These are phyloP conservation scores for Lepidochrysops patricia DNA, from an alignment of 2,888 invertebrate species.

Conservation along the genomic window DNA sequence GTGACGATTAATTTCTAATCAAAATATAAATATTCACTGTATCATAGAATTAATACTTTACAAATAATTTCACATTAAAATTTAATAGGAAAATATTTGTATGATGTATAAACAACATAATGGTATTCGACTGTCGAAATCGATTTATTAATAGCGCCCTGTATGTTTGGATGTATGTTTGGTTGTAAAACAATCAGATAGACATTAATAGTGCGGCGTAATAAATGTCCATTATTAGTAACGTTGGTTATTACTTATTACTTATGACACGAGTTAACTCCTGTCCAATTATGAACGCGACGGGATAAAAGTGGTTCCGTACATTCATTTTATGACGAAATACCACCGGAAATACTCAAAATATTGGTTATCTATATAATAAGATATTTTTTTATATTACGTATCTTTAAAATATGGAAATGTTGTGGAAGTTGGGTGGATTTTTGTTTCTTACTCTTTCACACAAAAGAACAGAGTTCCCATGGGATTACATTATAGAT, in stretches of 20 bases:
- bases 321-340: too few relatives aligned
- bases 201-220: not conserved
- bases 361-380: too few relatives aligned
- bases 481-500: too few relatives aligned
- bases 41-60: not conserved
- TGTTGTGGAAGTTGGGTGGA: too few relatives aligned
- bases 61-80: not conserved
- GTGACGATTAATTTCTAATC: too few relatives aligned
- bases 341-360: too few relatives aligned
- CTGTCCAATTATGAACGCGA: not conserved
- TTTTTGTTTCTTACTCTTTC: too few relatives aligned
- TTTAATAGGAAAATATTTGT: not conserved
- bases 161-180: not conserved
- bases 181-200: not conserved
- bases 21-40: not conserved
- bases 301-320: not conserved
- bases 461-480: too few relatives aligned
- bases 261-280: not conserved
- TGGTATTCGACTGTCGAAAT: not conserved
- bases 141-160: not conserved
- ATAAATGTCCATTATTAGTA: slow-evolving; percentile 5
- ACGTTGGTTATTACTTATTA: not conserved
- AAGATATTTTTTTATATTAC: too few relatives aligned
- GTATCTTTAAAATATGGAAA: too few relatives aligned
- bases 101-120: not conserved